Base-by-base conservation (phyloP, 2,888 invertebrate species). In the Nephrotoma flavescens region DNA sequence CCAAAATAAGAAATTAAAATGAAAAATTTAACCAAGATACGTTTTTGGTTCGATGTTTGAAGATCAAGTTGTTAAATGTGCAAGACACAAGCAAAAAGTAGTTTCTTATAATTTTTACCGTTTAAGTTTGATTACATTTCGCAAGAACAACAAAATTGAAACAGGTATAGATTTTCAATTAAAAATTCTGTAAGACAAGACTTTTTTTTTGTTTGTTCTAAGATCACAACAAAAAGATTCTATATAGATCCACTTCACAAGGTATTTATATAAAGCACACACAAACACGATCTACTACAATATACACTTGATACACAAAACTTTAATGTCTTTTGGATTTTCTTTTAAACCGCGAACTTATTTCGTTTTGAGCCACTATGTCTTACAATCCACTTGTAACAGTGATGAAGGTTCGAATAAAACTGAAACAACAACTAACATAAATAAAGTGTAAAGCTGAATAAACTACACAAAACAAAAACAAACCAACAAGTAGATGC, bases 331-430 rank as follows among this genome's bases (percentile, higher is more conserved):
- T 71, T 31, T 71, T 71, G 71, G 31, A 71, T 71, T 71, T 71
- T 71, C 31, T 71, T 71, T 71, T 71, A 9, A 31, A 71, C 71
- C 71, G 71, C 71, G 71, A 71, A 71, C 71, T 71, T 71, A 31
- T 31, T 71, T 52, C 15, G 6, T 71, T 71, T 71, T 71, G 11
- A 31, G 31, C 31, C 31, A 31, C 31, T 31, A 31, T 31, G 31
- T 31, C 3, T 31, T 71, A 19, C 15, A 84, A 84, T n/a, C 42
- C 85, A 85, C 85, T 85, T 85, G 85, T 85, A 45, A 19, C 85
- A 85, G 15, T 85, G 85, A 85, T 85, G 85, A 85, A 44, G 42
- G 85, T 44, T 44, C 44, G 85, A 85, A 19, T 85, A 19, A 85
- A 12, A 85, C 85, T 85, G 44, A 85, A 41, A 42, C 42, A 84